Percentiles rank a stretch among this genome's conserved stretches.
Evolutionary conservation across 2,888 invertebrate species (phyloP).

Genomic region (Lacanobia wlatinum): DNA sequence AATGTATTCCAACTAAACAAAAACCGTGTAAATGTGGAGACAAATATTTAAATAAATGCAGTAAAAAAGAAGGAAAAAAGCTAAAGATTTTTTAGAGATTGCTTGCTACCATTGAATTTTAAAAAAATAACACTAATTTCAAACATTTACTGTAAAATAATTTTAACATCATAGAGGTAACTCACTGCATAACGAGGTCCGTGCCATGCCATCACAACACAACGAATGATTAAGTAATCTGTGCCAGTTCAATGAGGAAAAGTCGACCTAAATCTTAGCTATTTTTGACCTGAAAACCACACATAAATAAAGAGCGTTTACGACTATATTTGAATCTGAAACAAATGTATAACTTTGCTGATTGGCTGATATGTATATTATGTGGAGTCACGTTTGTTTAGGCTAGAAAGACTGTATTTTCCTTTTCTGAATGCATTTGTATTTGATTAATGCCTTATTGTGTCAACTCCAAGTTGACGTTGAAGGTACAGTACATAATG

Average conservation of each 20-base stretch:
- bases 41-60: constrained; percentile 20
- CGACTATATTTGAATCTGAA: constrained; percentile 12
- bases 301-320: constrained; percentile 5
- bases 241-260: constrained; percentile 51
- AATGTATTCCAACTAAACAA: constrained; percentile 24
- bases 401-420: constrained; percentile 14
- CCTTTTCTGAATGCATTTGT: neutral
- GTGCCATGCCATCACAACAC: constrained; percentile 6
- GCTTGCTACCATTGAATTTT: constrained; percentile 22
- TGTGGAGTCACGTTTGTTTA: constrained; percentile 43
- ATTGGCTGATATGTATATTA: constrained; percentile 13
- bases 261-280: constrained; percentile 52
- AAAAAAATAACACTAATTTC: neutral
- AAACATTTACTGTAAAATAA: neutral
- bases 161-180: neutral
- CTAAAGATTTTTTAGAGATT: neutral
- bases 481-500: neutral
- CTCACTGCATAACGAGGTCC: constrained; percentile 7
- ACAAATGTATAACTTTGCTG: constrained; percentile 14
- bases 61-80: neutral
- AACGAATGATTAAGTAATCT: constrained; percentile 39
- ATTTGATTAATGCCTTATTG: neutral
- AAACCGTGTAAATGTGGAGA: neutral
- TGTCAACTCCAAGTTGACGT: neutral
- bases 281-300: constrained; percentile 45